These are phyloP conservation scores for Seriola dumerili DNA, from an alignment of 2,113 vertebrate genomes.

Conservation along the genomic window DNA sequence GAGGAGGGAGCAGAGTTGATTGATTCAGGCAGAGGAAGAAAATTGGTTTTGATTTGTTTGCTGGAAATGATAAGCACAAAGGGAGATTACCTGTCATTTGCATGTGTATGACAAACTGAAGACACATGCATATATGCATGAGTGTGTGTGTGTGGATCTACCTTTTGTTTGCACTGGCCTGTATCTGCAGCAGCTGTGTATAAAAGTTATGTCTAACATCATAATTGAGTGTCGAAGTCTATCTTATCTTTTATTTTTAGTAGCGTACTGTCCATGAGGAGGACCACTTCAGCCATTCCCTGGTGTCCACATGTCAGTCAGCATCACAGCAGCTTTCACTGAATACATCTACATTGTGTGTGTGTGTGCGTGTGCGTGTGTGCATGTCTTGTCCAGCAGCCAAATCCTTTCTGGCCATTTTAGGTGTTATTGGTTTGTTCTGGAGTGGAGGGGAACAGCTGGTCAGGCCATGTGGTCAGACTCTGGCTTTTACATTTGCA, in stretches of 20 bases:
- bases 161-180: constrained; percentile 14
- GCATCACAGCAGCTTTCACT: constrained; percentile 27
- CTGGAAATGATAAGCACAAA: constrained; percentile 43
- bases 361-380: constrained; percentile 12
- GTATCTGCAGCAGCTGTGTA: constrained; percentile 1
- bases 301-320: constrained; percentile 50
- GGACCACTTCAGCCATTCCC: constrained; percentile 10
- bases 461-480: constrained; percentile 61
- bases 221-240: constrained; percentile 17
- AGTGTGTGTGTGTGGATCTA: constrained; percentile 11
- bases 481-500: constrained; percentile 53
- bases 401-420: constrained; percentile 57
- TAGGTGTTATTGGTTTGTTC: constrained; percentile 57
- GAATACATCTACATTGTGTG: constrained; percentile 32
- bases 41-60: constrained; percentile 64
- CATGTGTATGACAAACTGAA: constrained; percentile 27
- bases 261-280: constrained; percentile 1
- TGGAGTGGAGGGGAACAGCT: constrained; percentile 54
- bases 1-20: constrained; percentile 47
- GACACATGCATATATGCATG: constrained; percentile 20
- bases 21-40: constrained; percentile 48
- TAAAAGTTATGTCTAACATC: constrained; percentile 12
- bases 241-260: constrained; percentile 27
- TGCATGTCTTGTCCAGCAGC: constrained; percentile 45
- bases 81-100: constrained; percentile 43